Evolutionary conservation across 2,113 vertebrate species (phyloP).

Genomic region (Barbus barbus): DNA sequence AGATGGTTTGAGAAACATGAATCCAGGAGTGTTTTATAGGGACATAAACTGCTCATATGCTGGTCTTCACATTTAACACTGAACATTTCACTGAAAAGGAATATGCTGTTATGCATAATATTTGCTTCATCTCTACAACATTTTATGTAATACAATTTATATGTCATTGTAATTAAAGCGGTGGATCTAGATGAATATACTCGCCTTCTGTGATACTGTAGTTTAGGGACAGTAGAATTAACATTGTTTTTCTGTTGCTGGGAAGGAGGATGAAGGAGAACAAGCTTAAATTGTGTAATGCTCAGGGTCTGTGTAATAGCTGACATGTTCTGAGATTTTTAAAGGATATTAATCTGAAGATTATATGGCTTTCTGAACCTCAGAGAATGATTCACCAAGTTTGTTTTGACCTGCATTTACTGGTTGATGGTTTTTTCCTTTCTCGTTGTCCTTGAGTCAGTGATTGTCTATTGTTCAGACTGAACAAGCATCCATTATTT

Average conservation of each 20-base stretch:
- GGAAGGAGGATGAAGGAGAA: not conserved
- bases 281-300: conserved; percentile 8
- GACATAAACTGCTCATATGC: not conserved
- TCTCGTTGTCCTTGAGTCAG: not conserved
- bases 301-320: conserved; percentile 18
- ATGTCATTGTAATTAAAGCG: no score
- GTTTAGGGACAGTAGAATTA: no score
- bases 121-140: no score
- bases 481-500: conserved; percentile 10
- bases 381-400: conserved; percentile 47
- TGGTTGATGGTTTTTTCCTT: conserved; percentile 12
- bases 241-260: not conserved
- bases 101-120: no score
- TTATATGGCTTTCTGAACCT: conserved; percentile 32
- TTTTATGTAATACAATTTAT: not conserved
- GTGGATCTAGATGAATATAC: no score
- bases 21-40: not conserved
- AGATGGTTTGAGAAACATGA: conserved; percentile 16
- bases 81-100: not conserved
- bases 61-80: not conserved
- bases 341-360: conserved; percentile 33
- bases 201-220: no score
- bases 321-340: conserved; percentile 34
- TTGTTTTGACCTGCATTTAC: conserved; percentile 14
- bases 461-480: conserved; percentile 28